Percentiles rank a stretch among this genome's conserved stretches.
These are phyloP conservation scores for Pyrgus malvae DNA, from an alignment of 2,888 invertebrate species.

Conservation along the genomic window DNA sequence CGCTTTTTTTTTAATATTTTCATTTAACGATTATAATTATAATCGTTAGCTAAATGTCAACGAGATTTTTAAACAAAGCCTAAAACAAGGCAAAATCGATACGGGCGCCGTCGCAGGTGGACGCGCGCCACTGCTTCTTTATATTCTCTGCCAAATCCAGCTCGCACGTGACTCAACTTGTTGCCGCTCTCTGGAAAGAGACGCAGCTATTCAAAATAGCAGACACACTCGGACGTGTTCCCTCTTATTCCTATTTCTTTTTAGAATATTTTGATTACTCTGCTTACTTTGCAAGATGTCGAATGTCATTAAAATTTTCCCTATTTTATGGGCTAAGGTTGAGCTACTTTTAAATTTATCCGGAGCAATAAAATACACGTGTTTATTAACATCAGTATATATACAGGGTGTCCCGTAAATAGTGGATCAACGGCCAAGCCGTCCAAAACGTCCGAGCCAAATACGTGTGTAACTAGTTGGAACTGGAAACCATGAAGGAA, in stretches of 20 bases:
- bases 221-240: slow-evolving; percentile 1
- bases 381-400: no score
- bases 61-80: slow-evolving; percentile 58
- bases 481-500: no score
- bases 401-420: no score
- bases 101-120: slow-evolving; percentile 60
- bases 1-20: no score
- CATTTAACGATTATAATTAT: not conserved
- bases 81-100: slow-evolving; percentile 73
- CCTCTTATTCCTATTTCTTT: not conserved
- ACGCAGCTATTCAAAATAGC: slow-evolving; percentile 40
- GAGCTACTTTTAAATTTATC: no score
- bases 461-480: no score
- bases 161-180: slow-evolving; percentile 79
- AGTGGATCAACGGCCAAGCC: no score
- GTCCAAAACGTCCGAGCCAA: no score
- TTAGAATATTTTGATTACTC: not conserved
- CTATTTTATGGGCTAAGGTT: no score
- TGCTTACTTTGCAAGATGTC: not conserved
- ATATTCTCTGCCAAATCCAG: slow-evolving; percentile 66
- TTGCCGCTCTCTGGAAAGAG: slow-evolving; percentile 54
- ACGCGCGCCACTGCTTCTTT: slow-evolving; percentile 71
- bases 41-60: slow-evolving; percentile 42
- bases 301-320: no score
- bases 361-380: no score